These are phyloP conservation scores for Cantharis flavilabris DNA, from an alignment of 2,888 invertebrate genomes.

Conservation along the genomic window DNA sequence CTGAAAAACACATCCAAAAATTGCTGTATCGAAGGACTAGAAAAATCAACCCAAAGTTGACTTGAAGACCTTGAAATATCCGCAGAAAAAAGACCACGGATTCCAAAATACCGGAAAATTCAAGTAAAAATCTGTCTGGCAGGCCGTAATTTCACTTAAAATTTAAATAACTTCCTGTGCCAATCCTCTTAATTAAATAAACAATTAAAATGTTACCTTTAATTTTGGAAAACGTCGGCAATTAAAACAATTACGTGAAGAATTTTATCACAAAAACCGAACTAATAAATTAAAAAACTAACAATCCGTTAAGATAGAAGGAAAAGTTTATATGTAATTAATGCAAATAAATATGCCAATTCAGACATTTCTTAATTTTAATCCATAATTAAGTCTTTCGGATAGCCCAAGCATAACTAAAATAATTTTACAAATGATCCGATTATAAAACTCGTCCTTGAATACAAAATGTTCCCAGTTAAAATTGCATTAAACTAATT, in stretches of 20 bases:
- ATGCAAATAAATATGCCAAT: neutral
- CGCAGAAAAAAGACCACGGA: no score
- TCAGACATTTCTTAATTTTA: neutral
- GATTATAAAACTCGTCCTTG: conserved; percentile 10
- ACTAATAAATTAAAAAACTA: neutral
- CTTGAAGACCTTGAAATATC: no score
- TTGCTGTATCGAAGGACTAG: no score
- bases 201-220: neutral
- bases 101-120: neutral
- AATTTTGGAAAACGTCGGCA: neutral
- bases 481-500: conserved; percentile 15
- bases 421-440: neutral
- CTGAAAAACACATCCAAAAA: neutral
- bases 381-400: neutral
- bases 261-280: neutral
- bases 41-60: no score
- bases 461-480: conserved; percentile 7
- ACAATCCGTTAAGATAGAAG: neutral
- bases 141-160: no score
- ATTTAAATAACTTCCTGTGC: neutral
- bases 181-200: neutral
- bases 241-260: neutral
- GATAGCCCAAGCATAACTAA: neutral
- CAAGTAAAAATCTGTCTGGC: neutral
- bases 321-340: neutral